These are phyloP conservation scores for Xenopus laevis DNA, from an alignment of 2,113 vertebrate genomes.

Conservation along the genomic window DNA sequence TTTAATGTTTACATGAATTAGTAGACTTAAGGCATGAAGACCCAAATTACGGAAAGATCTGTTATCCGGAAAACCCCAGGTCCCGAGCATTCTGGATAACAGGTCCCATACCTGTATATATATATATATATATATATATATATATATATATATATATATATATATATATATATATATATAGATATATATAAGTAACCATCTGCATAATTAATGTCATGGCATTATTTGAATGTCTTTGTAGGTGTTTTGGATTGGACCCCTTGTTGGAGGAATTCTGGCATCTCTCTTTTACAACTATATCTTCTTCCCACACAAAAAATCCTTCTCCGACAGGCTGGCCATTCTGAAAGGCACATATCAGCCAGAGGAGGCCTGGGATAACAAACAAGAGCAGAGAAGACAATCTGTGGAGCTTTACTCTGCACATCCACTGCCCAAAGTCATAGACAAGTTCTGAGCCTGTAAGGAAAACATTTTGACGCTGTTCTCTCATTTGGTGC, in stretches of 20 bases:
- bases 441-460: constrained; percentile 29
- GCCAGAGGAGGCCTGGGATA: constrained; percentile 65
- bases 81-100: too few species aligned
- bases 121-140: too few species aligned
- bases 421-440: constrained; percentile 45
- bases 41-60: too few species aligned
- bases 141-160: too few species aligned
- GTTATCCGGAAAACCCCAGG: too few species aligned
- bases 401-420: constrained; percentile 71
- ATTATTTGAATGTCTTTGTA: constrained; percentile 41
- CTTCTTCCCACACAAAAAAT: constrained; percentile 68
- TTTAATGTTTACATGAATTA: too few species aligned
- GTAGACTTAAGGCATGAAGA: too few species aligned
- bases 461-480: not conserved
- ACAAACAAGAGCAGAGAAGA: constrained; percentile 63
- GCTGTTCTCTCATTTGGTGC: too few species aligned
- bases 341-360: constrained; percentile 69
- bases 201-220: too few species aligned
- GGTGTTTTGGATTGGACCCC: constrained; percentile 79
- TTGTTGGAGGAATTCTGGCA: constrained; percentile 66
- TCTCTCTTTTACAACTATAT: constrained; percentile 73
- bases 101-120: too few species aligned
- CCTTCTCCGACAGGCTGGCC: constrained; percentile 63
- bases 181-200: too few species aligned
- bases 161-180: too few species aligned